A percentile compares a stretch with the other conserved stretches of the same genome.
phyloP scores from a whole-genome alignment of 1,140 invertebrate species.

The Battus philenor region DNA sequence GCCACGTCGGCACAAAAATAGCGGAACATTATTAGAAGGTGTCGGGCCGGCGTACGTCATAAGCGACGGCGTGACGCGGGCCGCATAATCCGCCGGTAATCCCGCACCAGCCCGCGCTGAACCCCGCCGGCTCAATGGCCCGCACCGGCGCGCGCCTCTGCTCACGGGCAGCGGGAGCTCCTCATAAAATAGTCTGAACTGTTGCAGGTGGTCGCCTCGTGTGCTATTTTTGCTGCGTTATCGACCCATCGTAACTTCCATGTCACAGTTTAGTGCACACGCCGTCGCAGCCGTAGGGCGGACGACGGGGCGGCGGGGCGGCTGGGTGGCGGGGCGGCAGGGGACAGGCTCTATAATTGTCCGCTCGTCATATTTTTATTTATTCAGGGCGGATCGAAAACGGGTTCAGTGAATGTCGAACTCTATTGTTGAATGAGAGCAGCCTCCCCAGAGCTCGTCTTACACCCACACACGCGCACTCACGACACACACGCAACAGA shows the following conservation, averaged over 20 bases:
- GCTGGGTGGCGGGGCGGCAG: too few species aligned
- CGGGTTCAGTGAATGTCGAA: too few species aligned
- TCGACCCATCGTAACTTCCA: conserved; percentile 5
- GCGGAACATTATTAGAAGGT: too few species aligned
- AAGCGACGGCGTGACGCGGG: background rate
- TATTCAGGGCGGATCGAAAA: conserved; percentile 3
- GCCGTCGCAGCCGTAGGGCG: background rate
- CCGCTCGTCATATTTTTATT: conserved; percentile 3
- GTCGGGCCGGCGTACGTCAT: too few species aligned
- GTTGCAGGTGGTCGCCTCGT: conserved; percentile 9
- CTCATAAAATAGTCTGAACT: background rate
- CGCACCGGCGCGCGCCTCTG: background rate
- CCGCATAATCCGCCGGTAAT: background rate
- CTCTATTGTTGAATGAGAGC: too few species aligned
- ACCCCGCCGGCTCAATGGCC: background rate
- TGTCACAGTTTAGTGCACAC: conserved; percentile 10
- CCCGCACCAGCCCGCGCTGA: background rate
- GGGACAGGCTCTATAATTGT: background rate
- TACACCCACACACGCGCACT: too few species aligned
- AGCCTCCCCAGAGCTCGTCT: too few species aligned
- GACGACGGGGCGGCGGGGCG: background rate
- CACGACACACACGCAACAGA: too few species aligned
- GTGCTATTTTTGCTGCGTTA: conserved; percentile 15
- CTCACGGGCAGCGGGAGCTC: conserved; percentile 1
- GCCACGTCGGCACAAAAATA: too few species aligned